phyloP scores from a whole-genome alignment of 2,888 invertebrate species.

The Proisotoma minuta region DNA sequence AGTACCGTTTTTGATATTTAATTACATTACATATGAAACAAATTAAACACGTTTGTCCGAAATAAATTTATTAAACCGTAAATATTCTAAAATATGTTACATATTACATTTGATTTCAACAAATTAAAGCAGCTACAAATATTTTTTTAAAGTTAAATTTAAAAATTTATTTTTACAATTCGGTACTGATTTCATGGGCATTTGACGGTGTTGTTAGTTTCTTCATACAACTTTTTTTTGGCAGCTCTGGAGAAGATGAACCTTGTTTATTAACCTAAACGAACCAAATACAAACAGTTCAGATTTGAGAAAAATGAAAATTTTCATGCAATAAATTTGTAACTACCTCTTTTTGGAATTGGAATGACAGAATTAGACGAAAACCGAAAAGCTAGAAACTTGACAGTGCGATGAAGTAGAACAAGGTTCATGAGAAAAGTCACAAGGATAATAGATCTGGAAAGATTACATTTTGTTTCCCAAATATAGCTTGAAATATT shows the following conservation, averaged over 20 bases:
- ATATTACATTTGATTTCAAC: too few species aligned
- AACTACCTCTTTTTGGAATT: too few species aligned
- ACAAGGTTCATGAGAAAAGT: conserved; percentile 23
- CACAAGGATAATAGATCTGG: conserved; percentile 21
- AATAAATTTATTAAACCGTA: too few species aligned
- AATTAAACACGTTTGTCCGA: too few species aligned
- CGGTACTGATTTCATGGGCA: neutral
- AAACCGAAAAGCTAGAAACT: conserved; percentile 42
- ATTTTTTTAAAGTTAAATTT: too few species aligned
- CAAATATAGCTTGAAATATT: too few species aligned
- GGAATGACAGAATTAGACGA: conserved; percentile 34
- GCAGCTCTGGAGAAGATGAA: neutral
- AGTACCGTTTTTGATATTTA: too few species aligned
- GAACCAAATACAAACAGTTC: neutral
- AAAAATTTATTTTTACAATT: neutral
- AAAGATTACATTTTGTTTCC: conserved; percentile 25
- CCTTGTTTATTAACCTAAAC: conserved; percentile 1
- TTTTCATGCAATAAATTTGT: too few species aligned
- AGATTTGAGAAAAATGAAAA: too few species aligned
- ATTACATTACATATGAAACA: too few species aligned
- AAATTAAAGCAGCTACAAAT: too few species aligned
- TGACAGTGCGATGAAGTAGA: conserved; percentile 32
- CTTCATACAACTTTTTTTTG: neutral
- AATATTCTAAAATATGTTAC: too few species aligned
- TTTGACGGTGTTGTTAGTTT: neutral